phyloP scores from a whole-genome alignment of 1,140 invertebrate species.

The Oedothorax gibbosus region DNA sequence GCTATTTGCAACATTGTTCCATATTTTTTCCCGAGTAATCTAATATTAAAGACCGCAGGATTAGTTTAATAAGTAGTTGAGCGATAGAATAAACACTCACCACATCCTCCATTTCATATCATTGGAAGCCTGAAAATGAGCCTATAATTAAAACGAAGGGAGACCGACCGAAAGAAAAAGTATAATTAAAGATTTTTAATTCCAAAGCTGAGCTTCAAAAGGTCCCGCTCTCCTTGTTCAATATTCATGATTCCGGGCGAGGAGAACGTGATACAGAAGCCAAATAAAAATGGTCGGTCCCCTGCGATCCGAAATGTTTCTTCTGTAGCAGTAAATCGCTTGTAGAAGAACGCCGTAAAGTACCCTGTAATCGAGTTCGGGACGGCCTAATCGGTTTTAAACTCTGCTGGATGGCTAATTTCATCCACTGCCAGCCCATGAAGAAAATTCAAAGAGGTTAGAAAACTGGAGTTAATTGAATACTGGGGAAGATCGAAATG shows the following conservation, averaged over 20 bases:
- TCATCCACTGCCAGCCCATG: conserved; percentile 51
- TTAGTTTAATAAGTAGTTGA: conserved; percentile 34
- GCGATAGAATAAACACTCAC: conserved; percentile 43
- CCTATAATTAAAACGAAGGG: conserved; percentile 42
- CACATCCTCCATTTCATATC: conserved; percentile 37
- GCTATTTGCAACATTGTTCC: conserved; percentile 28
- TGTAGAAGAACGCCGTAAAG: conserved; percentile 45
- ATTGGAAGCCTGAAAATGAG: not conserved
- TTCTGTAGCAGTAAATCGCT: conserved; percentile 45
- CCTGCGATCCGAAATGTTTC: conserved; percentile 44
- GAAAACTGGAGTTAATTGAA: conserved; percentile 59
- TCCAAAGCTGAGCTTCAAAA: conserved; percentile 36
- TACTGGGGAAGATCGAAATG: conserved; percentile 51
- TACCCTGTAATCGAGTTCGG: conserved; percentile 56
- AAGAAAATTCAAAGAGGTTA: conserved; percentile 60
- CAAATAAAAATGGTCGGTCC: conserved; percentile 42
- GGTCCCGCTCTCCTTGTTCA: conserved; percentile 29
- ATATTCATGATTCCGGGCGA: conserved; percentile 49
- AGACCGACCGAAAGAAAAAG: conserved; percentile 22
- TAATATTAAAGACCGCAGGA: conserved; percentile 32
- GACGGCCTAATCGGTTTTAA: conserved; percentile 51
- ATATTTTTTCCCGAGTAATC: conserved; percentile 41
- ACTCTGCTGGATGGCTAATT: conserved; percentile 59
- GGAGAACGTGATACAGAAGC: conserved; percentile 36
- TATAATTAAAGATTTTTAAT: conserved; percentile 52